Conservation (phyloP, 2,113 vertebrate species). For the Petroica traversi region DNA sequence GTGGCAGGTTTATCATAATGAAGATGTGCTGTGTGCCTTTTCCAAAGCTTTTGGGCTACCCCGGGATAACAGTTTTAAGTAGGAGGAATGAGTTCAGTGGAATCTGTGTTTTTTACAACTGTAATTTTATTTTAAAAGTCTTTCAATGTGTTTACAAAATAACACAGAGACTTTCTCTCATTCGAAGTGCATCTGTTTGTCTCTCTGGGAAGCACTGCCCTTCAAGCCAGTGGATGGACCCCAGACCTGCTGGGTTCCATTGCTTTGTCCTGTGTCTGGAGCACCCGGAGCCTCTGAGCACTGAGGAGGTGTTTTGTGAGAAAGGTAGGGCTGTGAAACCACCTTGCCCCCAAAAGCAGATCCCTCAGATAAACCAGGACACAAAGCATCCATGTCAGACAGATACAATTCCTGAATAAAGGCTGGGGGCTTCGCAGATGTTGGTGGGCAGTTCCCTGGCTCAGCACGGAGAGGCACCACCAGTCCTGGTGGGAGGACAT, state of each 20-base stretch:
- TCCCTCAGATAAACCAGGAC: background rate
- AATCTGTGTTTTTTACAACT: background rate
- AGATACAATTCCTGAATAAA: background rate
- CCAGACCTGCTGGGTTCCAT: background rate
- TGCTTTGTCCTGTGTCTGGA: background rate
- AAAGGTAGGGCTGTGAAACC: background rate
- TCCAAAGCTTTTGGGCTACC: background rate
- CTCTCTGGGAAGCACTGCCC: background rate
- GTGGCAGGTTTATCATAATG: constrained; percentile 4
- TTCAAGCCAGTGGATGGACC: background rate
- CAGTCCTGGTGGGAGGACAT: rapidly evolving
- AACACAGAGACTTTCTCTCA: background rate
- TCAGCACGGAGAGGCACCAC: background rate
- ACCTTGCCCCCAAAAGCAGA: rapidly evolving
- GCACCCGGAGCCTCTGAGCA: rapidly evolving
- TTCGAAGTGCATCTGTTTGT: background rate
- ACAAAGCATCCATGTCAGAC: background rate
- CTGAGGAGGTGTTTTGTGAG: background rate
- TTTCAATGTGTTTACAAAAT: background rate
- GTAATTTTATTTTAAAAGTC: background rate
- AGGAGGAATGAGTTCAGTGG: background rate
- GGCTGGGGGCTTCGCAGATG: background rate
- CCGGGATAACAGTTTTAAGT: background rate
- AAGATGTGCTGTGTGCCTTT: background rate
- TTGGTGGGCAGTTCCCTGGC: background rate